phyloP scores from a whole-genome alignment of 2,888 invertebrate genomes.

The Cerastis rubricosa region DNA sequence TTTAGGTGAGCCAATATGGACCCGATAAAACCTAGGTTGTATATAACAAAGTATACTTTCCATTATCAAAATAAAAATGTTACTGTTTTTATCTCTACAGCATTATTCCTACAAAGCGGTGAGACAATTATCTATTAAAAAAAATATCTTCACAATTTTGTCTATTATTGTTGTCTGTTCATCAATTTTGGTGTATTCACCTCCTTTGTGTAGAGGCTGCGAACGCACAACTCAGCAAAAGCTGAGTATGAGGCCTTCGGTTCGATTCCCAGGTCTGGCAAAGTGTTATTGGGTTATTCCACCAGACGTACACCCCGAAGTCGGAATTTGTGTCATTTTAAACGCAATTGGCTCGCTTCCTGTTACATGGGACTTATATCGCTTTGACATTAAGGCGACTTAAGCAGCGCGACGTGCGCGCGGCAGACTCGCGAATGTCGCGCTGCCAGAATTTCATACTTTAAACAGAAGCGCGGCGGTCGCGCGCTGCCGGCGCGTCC shows the following conservation, averaged over 20 bases:
- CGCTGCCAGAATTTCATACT: no score
- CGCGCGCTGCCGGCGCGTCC: no score
- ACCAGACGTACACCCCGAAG: not conserved
- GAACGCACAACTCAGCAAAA: not conserved
- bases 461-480: no score
- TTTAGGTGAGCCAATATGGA: no score
- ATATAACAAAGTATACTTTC: not conserved
- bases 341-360: no score
- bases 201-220: not conserved
- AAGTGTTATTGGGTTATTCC: not conserved
- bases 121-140: slow-evolving; percentile 8
- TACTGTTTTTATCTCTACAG: slow-evolving; percentile 18
- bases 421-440: no score
- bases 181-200: not conserved
- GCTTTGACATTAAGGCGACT: no score
- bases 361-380: not conserved
- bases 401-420: no score
- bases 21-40: not conserved
- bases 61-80: not conserved
- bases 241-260: not conserved
- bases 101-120: slow-evolving; percentile 21
- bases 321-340: not conserved
- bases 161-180: not conserved
- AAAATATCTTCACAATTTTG: not conserved
- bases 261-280: not conserved